These are phyloP conservation scores for Naso thynnoides DNA, from an alignment of 2,797 vertebrate genomes.

Conservation along the genomic window DNA sequence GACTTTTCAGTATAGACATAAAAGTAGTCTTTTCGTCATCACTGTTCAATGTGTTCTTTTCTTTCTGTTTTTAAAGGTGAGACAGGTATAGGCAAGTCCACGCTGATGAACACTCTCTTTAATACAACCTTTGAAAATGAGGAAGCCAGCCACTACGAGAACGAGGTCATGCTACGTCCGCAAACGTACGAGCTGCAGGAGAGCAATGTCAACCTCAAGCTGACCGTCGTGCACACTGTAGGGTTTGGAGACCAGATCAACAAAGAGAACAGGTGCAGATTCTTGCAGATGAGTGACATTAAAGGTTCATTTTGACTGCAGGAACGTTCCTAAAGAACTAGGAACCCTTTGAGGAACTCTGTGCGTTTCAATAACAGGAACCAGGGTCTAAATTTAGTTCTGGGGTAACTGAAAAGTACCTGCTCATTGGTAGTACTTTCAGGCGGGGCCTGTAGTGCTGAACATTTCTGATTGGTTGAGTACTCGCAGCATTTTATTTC, in stretches of 20 bases:
- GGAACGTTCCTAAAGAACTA: no score
- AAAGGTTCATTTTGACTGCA: no score
- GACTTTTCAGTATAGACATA: neutral
- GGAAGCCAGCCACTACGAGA: slow-evolving; percentile 92
- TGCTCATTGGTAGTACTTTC: no score
- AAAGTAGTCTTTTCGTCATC: neutral
- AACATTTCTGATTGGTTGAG: no score
- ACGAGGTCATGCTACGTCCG: slow-evolving; percentile 86
- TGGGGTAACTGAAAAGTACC: no score
- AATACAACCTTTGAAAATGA: slow-evolving; percentile 95
- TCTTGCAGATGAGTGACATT: neutral
- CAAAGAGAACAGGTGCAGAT: slow-evolving; percentile 93
- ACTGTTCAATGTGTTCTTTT: neutral
- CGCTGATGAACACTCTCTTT: slow-evolving; percentile 97
- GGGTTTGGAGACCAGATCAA: slow-evolving; percentile 99
- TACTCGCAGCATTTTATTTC: no score
- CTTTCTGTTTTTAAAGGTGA: slow-evolving; percentile 84
- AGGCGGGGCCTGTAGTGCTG: no score
- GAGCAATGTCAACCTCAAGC: slow-evolving; percentile 95
- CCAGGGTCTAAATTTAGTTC: no score
- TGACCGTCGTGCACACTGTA: slow-evolving; percentile 94
- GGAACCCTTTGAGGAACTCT: no score
- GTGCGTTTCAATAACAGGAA: no score
- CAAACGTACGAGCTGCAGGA: slow-evolving; percentile 93
- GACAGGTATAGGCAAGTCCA: slow-evolving; percentile 98